phyloP scores from a whole-genome alignment of 2,888 invertebrate species.

The Cyaniris semiargus region DNA sequence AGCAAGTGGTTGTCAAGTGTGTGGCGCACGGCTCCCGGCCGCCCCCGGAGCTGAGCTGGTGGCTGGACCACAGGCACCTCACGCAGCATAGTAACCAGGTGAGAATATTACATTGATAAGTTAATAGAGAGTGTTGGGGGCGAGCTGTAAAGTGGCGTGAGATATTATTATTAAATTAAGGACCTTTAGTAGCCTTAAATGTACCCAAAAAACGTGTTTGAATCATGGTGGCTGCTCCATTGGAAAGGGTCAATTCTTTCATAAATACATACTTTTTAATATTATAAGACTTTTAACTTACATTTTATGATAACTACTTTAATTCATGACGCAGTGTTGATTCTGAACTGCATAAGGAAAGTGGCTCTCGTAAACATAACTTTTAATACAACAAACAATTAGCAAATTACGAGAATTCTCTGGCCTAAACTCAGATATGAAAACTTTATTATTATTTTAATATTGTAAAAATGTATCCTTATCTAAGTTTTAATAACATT shows the following conservation, averaged over 20 bases:
- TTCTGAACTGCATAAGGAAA: no score
- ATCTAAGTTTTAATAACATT: constrained; percentile 8
- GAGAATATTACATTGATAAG: not conserved
- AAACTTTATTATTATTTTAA: not conserved
- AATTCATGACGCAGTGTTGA: no score
- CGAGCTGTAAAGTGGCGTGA: no score
- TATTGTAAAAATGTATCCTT: not conserved
- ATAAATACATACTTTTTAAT: no score
- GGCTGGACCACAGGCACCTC: constrained; percentile 69
- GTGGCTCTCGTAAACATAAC: not conserved
- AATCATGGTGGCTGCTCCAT: no score
- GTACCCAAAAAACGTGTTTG: no score
- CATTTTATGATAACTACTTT: no score
- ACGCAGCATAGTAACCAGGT: constrained; percentile 75
- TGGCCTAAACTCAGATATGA: not conserved
- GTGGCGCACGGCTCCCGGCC: constrained; percentile 71
- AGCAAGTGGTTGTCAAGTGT: constrained; percentile 64
- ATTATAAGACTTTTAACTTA: no score
- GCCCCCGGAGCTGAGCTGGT: constrained; percentile 71
- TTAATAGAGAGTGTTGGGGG: no score
- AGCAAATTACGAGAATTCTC: not conserved
- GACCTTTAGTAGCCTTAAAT: no score
- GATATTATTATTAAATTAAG: no score
- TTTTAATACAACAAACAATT: not conserved
- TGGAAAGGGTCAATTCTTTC: no score